Evolutionary conservation across 2,113 vertebrate species (phyloP).

Genomic region (Leptodactylus fuscus): DNA sequence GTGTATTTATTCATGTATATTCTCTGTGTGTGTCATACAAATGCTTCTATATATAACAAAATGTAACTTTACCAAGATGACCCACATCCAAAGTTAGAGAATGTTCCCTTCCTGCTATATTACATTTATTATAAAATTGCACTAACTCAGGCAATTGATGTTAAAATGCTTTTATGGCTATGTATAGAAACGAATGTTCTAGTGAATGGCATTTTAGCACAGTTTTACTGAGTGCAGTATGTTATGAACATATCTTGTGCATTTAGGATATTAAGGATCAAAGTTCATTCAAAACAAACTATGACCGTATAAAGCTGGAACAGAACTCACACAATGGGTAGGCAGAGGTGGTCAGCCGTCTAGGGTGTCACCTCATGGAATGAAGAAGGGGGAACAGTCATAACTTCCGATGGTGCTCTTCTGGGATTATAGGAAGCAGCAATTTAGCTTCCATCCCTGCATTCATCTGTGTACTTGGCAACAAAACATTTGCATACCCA

Average conservation of each 20-base stretch:
- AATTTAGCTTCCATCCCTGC: too few relatives aligned
- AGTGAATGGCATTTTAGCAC: neutral
- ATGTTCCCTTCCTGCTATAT: neutral
- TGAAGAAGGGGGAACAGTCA: too few relatives aligned
- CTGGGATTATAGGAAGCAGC: too few relatives aligned
- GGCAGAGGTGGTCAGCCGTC: too few relatives aligned
- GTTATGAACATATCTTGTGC: neutral
- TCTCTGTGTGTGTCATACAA: neutral
- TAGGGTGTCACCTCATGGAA: too few relatives aligned
- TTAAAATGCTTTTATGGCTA: neutral
- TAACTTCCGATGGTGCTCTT: too few relatives aligned
- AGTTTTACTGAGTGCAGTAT: neutral
- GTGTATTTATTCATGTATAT: neutral
- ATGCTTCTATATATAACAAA: neutral
- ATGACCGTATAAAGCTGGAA: too few relatives aligned
- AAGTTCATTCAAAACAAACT: too few relatives aligned
- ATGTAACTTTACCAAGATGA: slow-evolving; percentile 4
- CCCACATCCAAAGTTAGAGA: neutral
- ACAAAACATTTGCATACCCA: too few relatives aligned
- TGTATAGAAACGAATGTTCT: neutral
- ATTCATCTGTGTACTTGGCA: too few relatives aligned
- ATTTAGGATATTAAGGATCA: too few relatives aligned
- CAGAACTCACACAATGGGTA: too few relatives aligned
- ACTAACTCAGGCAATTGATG: neutral
- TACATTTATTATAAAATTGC: neutral